These are phyloP conservation scores for Archips xylosteana DNA, from an alignment of 2,888 invertebrate genomes.

Conservation along the genomic window DNA sequence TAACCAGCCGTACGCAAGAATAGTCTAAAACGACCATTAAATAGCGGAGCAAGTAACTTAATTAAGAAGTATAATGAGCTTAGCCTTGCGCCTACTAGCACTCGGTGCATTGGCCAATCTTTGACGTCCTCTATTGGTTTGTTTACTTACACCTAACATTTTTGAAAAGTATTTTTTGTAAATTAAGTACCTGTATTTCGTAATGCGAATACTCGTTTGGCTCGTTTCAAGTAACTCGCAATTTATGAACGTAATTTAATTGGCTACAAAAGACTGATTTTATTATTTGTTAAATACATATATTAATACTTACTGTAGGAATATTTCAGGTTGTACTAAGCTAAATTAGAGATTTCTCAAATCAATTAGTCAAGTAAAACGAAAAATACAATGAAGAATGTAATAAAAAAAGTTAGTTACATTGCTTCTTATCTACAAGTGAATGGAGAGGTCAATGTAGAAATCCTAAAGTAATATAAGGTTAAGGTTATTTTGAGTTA, in stretches of 20 bases:
- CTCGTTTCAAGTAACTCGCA: not conserved
- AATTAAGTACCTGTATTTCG: too few species aligned
- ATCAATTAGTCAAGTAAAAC: too few species aligned
- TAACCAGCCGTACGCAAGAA: constrained; percentile 39
- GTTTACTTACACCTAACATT: constrained; percentile 45
- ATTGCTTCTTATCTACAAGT: not conserved
- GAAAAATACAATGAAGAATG: too few species aligned
- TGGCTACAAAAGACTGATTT: too few species aligned
- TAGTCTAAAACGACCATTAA: constrained; percentile 45
- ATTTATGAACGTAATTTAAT: too few species aligned
- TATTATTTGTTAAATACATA: too few species aligned
- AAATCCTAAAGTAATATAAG: too few species aligned
- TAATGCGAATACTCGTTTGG: not conserved
- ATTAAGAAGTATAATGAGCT: constrained; percentile 50
- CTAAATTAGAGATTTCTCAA: too few species aligned
- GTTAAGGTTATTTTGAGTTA: not conserved
- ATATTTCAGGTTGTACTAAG: too few species aligned
- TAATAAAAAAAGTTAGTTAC: too few species aligned
- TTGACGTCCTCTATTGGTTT: constrained; percentile 46
- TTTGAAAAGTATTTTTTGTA: not conserved
- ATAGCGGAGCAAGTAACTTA: constrained; percentile 47
- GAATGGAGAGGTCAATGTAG: not conserved
- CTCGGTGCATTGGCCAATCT: constrained; percentile 47
- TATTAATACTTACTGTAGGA: too few species aligned
- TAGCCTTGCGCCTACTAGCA: constrained; percentile 48